phyloP scores from a whole-genome alignment of 1,140 invertebrate genomes.

The Yoshiicerus persimilis region DNA sequence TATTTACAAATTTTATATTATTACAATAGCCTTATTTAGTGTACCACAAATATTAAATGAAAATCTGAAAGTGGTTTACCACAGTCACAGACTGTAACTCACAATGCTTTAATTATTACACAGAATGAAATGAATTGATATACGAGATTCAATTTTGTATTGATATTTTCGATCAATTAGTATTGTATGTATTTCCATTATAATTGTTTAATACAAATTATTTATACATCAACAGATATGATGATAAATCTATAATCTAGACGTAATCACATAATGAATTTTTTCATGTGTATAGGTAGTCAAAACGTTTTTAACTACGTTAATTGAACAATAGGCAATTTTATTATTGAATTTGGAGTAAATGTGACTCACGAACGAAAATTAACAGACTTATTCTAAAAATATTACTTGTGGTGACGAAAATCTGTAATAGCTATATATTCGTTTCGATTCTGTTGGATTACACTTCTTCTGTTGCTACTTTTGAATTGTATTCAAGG shows the following conservation, averaged over 20 bases:
- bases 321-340: background rate
- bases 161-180: background rate
- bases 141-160: background rate
- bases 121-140: background rate
- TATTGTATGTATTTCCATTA: background rate
- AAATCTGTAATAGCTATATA: background rate
- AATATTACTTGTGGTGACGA: background rate
- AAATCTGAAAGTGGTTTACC: no score
- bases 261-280: background rate
- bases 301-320: no score
- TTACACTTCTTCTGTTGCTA: background rate
- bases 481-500: no score
- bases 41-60: no score
- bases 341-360: background rate
- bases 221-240: background rate
- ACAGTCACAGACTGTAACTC: no score
- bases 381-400: background rate
- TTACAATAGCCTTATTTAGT: no score
- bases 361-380: background rate
- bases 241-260: background rate
- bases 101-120: no score
- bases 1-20: no score
- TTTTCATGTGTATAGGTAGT: background rate
- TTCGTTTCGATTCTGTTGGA: background rate
- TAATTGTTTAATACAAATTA: background rate